A percentile compares a stretch with the other conserved stretches of the same genome.
Conservation (phyloP, 2,113 vertebrate genomes). For the Pardalotus punctatus region DNA sequence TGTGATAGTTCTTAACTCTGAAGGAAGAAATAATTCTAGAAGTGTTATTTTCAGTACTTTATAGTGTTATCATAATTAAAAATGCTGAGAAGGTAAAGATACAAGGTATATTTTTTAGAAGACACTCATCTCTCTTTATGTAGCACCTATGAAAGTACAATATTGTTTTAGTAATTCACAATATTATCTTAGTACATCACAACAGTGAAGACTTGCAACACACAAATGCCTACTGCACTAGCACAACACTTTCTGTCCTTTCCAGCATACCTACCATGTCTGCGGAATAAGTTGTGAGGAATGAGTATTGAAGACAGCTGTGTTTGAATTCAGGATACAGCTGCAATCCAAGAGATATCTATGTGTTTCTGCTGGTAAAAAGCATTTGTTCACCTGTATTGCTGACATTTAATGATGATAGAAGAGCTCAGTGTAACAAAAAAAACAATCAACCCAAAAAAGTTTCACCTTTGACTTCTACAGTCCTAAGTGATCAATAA, state of each 20-base stretch:
- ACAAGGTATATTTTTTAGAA: neutral
- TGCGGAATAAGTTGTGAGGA: neutral
- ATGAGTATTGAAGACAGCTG: neutral
- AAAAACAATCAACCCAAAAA: neutral
- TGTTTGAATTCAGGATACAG: neutral
- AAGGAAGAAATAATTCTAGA: neutral
- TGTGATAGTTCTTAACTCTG: neutral
- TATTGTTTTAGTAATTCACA: neutral
- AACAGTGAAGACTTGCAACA: neutral
- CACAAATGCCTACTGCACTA: neutral
- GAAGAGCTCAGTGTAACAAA: neutral
- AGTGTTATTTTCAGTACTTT: neutral
- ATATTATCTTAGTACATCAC: neutral
- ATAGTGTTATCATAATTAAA: neutral
- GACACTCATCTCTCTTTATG: neutral
- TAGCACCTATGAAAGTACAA: neutral
- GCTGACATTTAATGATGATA: neutral
- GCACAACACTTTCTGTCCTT: neutral
- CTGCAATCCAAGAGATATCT: neutral
- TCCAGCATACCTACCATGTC: accelerated
- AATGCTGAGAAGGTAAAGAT: neutral
- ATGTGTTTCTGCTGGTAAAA: neutral
- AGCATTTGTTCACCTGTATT: neutral
- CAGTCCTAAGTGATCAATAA: neutral
- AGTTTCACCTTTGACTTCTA: neutral